phyloP scores from a whole-genome alignment of 1,140 invertebrate genomes.

The Heliothis virescens region DNA sequence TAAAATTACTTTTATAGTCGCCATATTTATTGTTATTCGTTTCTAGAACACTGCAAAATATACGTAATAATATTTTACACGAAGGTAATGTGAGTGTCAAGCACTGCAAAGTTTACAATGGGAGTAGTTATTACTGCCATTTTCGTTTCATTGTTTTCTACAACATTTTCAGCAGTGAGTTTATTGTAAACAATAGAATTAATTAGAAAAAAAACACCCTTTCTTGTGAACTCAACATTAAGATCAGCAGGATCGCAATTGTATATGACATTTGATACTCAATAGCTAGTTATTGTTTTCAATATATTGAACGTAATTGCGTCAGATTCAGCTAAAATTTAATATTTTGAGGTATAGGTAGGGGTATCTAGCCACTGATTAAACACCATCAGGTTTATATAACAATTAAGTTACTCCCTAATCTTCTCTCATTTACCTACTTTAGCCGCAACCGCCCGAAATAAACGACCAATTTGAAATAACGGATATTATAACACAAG shows the following conservation, averaged over 20 bases:
- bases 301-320: too few relatives aligned
- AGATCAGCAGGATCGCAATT: neutral
- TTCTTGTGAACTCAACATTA: neutral
- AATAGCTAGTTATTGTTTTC: too few relatives aligned
- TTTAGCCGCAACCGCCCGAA: conserved; percentile 67
- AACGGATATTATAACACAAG: conserved; percentile 20
- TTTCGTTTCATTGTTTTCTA: neutral
- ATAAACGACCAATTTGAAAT: conserved; percentile 67
- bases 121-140: neutral
- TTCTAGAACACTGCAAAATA: conserved; percentile 1
- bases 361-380: too few relatives aligned
- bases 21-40: conserved; percentile 29
- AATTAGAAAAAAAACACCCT: neutral
- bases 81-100: conserved; percentile 8
- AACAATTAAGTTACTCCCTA: too few relatives aligned
- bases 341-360: too few relatives aligned
- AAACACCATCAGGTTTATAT: too few relatives aligned
- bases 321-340: too few relatives aligned
- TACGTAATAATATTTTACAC: neutral
- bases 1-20: conserved; percentile 11
- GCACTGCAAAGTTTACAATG: conserved; percentile 5
- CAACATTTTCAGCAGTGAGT: conserved; percentile 20
- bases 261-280: too few relatives aligned
- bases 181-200: conserved; percentile 1
- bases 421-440: too few relatives aligned